Base-by-base conservation (phyloP, 37 sponge, comb jelly and placozoan genomes). In the Crambe crambe region DNA sequence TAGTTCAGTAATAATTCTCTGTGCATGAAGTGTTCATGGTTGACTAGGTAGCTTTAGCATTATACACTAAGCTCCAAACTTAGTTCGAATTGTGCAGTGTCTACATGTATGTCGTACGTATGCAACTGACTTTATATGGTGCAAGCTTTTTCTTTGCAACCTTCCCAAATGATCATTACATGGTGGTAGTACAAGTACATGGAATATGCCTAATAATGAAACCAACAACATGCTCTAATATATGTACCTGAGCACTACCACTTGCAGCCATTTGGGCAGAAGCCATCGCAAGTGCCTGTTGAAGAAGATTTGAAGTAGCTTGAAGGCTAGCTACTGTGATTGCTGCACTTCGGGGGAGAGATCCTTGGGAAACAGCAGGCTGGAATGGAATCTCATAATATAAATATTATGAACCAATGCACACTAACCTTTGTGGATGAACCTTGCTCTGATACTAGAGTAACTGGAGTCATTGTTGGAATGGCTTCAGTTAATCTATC, bases 291-390 rank as follows among this genome's bases (percentile, higher is more conserved):
- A 76, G 41, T 23, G 76, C 76, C 38, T 76, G 76, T 21, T 79
- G 80, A 2, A 79, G 38, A 8, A 79, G 70, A n/a, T 30, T 42
- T 38, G 80, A 66, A 22, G 80, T 79, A 17, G 70, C 80, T 57
- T 79, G 80, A 26, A 79, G 80, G 22, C 65, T 77, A 36, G 80
- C 80, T 1, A 40, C 68, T 6, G 58, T 66, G 58, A 79, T 66
- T 40, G 70, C 58, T 10, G 70, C 51, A 44, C 36, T 31, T 54
- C 59, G 60, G 30, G 68, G 78, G 44, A 65, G 56, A 44, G 51
- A 47, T 47, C 51, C 51, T 47, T 47, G 51, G 6, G 51, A 15
- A 47, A 47, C 51, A 47, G 10, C 51, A 47, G 51, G 51, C 51
- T 47, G 12, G 51, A 47, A 47, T 47, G 51, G 10, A 15, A 47